A percentile compares a stretch with the other conserved stretches of the same genome.
Evolutionary conservation across 2,888 invertebrate genomes (phyloP).

Genomic region (Himalopsyche anomala): DNA sequence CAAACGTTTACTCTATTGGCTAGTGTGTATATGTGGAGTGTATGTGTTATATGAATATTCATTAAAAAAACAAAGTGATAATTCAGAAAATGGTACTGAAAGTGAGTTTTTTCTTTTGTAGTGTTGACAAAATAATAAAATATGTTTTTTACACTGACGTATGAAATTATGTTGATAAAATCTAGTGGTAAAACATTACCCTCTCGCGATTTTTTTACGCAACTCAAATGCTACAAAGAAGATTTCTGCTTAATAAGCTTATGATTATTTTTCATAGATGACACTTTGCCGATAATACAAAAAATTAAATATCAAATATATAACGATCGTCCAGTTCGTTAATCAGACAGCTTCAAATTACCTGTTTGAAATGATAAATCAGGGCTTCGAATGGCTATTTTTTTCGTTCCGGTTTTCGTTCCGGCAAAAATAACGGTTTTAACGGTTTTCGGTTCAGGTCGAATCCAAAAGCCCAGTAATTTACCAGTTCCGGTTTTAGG

Average conservation of each 20-base stretch:
- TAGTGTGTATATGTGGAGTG: background rate
- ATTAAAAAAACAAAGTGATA: background rate
- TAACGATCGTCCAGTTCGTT: too few species aligned
- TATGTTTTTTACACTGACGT: background rate
- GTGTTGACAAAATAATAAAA: background rate
- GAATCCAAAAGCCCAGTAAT: too few species aligned
- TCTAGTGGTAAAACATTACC: background rate
- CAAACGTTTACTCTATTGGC: background rate
- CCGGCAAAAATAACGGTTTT: too few species aligned
- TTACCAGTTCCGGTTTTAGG: too few species aligned
- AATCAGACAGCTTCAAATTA: too few species aligned
- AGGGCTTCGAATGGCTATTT: too few species aligned
- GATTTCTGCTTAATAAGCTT: background rate
- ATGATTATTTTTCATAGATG: conserved; percentile 1
- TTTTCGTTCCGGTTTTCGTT: too few species aligned
- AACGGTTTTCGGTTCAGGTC: too few species aligned
- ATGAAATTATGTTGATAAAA: background rate
- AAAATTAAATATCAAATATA: too few species aligned
- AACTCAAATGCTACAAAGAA: too few species aligned
- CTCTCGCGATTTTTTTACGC: background rate
- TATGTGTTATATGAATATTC: conserved; percentile 2
- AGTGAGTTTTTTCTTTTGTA: background rate
- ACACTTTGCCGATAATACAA: background rate
- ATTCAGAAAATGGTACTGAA: background rate
- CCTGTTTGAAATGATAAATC: too few species aligned